A percentile compares a stretch with the other conserved stretches of the same genome.
Conservation (phyloP, 2,113 vertebrate species). For the Ophiodon elongatus region DNA sequence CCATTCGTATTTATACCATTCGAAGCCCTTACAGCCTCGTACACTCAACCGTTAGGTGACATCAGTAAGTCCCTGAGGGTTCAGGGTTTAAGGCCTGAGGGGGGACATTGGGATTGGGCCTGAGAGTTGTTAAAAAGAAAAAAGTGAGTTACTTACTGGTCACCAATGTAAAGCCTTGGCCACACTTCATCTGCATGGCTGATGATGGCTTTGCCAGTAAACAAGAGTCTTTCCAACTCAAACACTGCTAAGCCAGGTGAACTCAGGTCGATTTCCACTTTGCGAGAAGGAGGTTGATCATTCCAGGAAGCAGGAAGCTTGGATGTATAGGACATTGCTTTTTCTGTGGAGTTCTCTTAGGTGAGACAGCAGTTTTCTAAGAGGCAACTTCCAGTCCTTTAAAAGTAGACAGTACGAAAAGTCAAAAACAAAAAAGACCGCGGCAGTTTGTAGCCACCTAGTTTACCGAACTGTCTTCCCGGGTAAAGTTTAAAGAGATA, state of each 20-base stretch:
- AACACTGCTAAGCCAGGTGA: constrained; percentile 90
- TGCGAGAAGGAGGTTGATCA: constrained; percentile 78
- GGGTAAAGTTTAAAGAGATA: background rate
- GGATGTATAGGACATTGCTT: constrained; percentile 84
- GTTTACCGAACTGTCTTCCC: background rate
- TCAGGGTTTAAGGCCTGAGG: background rate
- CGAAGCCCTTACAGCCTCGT: background rate
- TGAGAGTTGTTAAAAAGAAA: background rate
- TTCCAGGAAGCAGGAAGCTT: constrained; percentile 84
- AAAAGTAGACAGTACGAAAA: background rate
- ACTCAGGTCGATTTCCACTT: constrained; percentile 81
- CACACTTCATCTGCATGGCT: constrained; percentile 94
- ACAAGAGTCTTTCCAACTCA: constrained; percentile 90
- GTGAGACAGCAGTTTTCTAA: background rate
- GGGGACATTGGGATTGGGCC: too few relatives aligned
- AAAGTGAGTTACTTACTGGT: constrained; percentile 86
- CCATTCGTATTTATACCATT: background rate
- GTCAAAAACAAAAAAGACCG: background rate
- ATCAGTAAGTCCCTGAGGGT: background rate
- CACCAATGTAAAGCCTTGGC: constrained; percentile 93
- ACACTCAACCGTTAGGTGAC: background rate
- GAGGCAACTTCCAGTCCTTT: background rate
- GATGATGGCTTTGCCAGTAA: constrained; percentile 89
- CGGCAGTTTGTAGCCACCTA: background rate
- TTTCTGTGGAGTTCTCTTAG: background rate